Evolutionary conservation across 2,113 vertebrate genomes (phyloP), one percentile per base, ranked within the genome.

Genomic region (Osmerus eperlanus): DNA sequence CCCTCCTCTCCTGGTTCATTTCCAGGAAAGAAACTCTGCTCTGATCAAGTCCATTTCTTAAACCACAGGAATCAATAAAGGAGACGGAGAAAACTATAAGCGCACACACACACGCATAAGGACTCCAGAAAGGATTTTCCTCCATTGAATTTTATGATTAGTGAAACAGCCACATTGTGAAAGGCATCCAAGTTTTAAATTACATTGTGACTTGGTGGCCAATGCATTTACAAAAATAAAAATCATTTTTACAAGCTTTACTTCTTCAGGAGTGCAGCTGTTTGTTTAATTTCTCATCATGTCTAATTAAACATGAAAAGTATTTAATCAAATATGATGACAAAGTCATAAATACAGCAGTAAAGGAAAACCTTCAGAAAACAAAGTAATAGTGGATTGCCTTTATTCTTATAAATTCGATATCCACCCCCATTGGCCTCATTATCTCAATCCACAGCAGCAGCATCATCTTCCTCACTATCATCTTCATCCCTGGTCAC

Each of bases 141-240:
- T 52, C 47, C 65, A 68, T 73, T 52, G 51, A 75, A 74, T 78
- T 75, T 73, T 84, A 74, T 70, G 60, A 81, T 58, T 36, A 53
- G 55, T 19, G 68, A 18, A 47, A 23, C 25, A 28, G 54, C 32
- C 41, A 25, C 15, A 70, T 32, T 19, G 32, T 74, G 78, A 75
- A 82, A 71, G 29, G 68, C 25, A 28, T 76, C 82, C 81, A 82
- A 75, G 77, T 60, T 75, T 77, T 81, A 76, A 82, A 73, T 73
- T 67, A 67, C 36, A 66, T 70, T 79, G 76, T 18, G 62, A 41
- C 71, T 56, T 21, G 64, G 54, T 81, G 65, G 52, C 79, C 52
- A 78, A 52, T 47, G 59, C 63, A 72, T 23, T 68, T 80, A 19
- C 4, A 4, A 21, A 68, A 13, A 56, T 29, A 32, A 58, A 68